These are phyloP conservation scores for Luehdorfia chinensis DNA, from an alignment of 1,140 invertebrate genomes.

Conservation along the genomic window DNA sequence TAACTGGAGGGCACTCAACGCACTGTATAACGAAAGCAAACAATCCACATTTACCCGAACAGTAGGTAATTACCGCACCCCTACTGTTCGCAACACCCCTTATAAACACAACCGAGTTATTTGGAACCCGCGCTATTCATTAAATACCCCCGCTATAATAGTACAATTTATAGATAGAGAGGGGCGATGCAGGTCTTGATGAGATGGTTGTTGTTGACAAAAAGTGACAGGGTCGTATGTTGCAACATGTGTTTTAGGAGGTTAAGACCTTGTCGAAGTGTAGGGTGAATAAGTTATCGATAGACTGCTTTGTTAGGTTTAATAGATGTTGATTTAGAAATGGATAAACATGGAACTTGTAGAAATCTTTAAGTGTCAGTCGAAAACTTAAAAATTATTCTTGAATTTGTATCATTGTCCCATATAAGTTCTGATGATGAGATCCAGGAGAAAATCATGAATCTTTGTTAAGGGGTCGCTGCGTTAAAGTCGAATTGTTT, in stretches of 20 bases:
- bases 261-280: conserved; percentile 40
- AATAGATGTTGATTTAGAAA: conserved; percentile 3
- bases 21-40: conserved; percentile 49
- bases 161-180: conserved; percentile 25
- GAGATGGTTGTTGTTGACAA: conserved; percentile 31
- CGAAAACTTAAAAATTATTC: no score
- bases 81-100: conserved; percentile 47
- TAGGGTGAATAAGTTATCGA: conserved; percentile 29
- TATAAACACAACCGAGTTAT: conserved; percentile 33
- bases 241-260: conserved; percentile 49
- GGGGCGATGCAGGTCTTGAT: conserved; percentile 28
- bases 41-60: conserved; percentile 52
- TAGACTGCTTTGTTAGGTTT: conserved; percentile 7
- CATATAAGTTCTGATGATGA: no score
- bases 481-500: no score
- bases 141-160: conserved; percentile 18
- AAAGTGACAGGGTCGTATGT: conserved; percentile 46
- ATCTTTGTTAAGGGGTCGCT: no score
- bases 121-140: conserved; percentile 38
- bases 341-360: background rate
- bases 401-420: no score
- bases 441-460: no score
- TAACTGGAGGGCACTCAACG: conserved; percentile 43
- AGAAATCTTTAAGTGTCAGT: no score
- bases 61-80: conserved; percentile 63